Evolutionary conservation across 1,140 invertebrate species (phyloP).

Genomic region (Drosophila biarmipes): DNA sequence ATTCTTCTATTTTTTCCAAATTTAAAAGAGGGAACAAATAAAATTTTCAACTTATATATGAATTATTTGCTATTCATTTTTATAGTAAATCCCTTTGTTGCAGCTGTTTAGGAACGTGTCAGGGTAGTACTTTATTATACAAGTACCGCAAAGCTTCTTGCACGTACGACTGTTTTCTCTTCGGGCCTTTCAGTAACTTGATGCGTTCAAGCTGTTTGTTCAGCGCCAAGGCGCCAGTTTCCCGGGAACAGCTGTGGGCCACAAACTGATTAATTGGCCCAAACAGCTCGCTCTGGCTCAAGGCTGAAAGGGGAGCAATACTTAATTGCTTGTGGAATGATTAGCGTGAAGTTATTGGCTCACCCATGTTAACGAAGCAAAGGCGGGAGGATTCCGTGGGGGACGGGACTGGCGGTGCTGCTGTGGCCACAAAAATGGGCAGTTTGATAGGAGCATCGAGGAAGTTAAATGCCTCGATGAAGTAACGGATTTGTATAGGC

Average conservation of each 20-base stretch:
- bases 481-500: conserved; percentile 48
- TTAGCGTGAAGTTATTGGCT: background rate
- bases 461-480: conserved; percentile 42
- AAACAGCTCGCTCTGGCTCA: conserved; percentile 42
- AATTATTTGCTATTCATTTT: background rate
- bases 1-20: no score
- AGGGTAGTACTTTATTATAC: conserved; percentile 38
- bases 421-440: conserved; percentile 57
- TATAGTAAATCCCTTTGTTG: background rate
- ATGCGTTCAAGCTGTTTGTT: conserved; percentile 45
- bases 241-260: conserved; percentile 50
- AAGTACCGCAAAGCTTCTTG: conserved; percentile 48
- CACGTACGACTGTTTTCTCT: conserved; percentile 63
- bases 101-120: conserved; percentile 18
- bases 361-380: conserved; percentile 59
- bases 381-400: conserved; percentile 2
- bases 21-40: no score
- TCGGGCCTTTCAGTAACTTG: conserved; percentile 43
- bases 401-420: conserved; percentile 42
- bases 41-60: no score
- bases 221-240: conserved; percentile 16
- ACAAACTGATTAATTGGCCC: conserved; percentile 38
- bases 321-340: background rate
- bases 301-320: conserved; percentile 22
- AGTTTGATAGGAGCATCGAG: conserved; percentile 22